phyloP scores from a whole-genome alignment of 2,888 invertebrate species.

The Eristalis pertinax region DNA sequence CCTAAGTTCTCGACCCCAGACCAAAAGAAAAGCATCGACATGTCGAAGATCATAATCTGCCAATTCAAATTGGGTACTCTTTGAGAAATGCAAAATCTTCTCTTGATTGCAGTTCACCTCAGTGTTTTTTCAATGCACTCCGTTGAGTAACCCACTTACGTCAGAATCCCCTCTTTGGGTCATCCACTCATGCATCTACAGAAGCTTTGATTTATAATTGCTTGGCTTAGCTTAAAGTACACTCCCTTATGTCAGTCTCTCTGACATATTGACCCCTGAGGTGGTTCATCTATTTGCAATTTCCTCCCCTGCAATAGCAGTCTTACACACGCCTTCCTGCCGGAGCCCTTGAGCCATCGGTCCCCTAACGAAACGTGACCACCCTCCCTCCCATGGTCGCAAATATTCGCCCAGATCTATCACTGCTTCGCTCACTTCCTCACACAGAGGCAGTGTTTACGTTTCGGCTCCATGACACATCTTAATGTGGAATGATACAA shows the following conservation, averaged over 20 bases:
- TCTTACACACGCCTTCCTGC: not conserved
- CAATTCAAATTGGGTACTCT: not conserved
- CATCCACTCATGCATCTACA: not conserved
- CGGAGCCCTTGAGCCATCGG: not conserved
- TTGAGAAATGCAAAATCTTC: not conserved
- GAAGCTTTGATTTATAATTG: not conserved
- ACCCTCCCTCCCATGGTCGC: not conserved
- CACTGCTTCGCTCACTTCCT: not conserved
- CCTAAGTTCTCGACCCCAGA: no score
- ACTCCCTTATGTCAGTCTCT: not conserved
- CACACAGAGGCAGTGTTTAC: conserved; percentile 15
- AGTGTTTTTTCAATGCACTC: not conserved
- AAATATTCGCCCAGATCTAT: not conserved
- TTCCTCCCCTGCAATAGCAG: not conserved
- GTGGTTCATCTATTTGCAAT: not conserved
- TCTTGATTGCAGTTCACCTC: not conserved
- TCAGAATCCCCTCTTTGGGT: not conserved
- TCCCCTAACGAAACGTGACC: not conserved
- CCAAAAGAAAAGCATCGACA: no score
- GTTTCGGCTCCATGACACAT: conserved; percentile 13
- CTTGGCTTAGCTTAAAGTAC: not conserved
- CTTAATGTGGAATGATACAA: conserved; percentile 26
- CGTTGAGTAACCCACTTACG: not conserved
- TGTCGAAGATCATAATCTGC: not conserved
- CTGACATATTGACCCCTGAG: not conserved